Conservation (phyloP, 2,888 invertebrate species). For the Harpagoxenus sublaevis region DNA sequence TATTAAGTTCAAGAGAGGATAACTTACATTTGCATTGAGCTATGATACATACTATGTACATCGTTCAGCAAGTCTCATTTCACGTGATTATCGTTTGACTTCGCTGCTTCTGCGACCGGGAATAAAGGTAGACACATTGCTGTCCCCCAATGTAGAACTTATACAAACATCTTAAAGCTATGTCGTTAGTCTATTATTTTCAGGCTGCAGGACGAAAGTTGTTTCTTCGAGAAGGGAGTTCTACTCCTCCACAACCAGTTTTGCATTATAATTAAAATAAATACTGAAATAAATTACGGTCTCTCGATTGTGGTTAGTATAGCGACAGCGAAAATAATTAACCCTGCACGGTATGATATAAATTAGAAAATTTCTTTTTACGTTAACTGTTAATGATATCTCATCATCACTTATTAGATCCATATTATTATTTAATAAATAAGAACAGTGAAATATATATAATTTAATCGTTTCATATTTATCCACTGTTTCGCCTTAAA, state of each 20-base stretch:
- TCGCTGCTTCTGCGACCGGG: slow-evolving; percentile 45
- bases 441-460: slow-evolving; percentile 14
- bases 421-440: slow-evolving; percentile 7
- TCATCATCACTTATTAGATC: not conserved
- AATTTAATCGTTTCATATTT: slow-evolving; percentile 3
- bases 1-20: slow-evolving; percentile 83
- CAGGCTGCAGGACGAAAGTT: slow-evolving; percentile 72
- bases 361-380: slow-evolving; percentile 7
- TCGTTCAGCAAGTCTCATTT: slow-evolving; percentile 57
- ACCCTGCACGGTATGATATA: not conserved
- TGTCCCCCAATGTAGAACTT: slow-evolving; percentile 64
- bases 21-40: slow-evolving; percentile 81
- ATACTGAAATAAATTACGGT: slow-evolving; percentile 22
- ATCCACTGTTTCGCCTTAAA: not conserved
- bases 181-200: slow-evolving; percentile 65
- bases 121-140: slow-evolving; percentile 54
- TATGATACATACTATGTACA: slow-evolving; percentile 84
- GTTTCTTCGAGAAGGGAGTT: slow-evolving; percentile 52
- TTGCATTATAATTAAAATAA: slow-evolving; percentile 19
- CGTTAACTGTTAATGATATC: not conserved
- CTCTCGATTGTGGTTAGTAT: not conserved
- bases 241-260: not conserved
- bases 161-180: slow-evolving; percentile 71
- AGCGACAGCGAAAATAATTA: slow-evolving; percentile 25
- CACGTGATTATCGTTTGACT: slow-evolving; percentile 42